phyloP scores from a whole-genome alignment of 2,888 invertebrate species.

The Hyppa rectilinea region DNA sequence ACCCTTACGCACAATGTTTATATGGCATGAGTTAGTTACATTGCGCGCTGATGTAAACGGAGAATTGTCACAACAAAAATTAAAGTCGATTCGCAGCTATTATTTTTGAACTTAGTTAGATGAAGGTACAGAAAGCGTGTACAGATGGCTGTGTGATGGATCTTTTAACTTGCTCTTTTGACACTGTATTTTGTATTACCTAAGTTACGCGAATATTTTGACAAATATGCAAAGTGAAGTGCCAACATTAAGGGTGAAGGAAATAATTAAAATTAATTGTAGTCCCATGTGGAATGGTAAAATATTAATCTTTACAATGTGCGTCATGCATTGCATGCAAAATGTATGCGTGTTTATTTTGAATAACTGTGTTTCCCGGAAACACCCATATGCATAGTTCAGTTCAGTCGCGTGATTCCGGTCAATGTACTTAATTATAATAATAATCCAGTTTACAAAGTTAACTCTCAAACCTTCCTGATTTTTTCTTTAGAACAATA shows the following conservation, averaged over 20 bases:
- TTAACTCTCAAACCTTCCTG: not conserved
- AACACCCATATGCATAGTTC: slow-evolving; percentile 3
- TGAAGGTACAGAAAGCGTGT: no score
- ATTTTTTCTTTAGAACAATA: not conserved
- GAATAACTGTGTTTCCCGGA: slow-evolving; percentile 12
- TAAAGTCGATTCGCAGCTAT: no score
- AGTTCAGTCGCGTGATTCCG: slow-evolving; percentile 16
- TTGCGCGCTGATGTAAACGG: no score
- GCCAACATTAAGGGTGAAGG: not conserved
- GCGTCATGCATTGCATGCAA: not conserved
- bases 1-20: no score
- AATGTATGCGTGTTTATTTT: slow-evolving; percentile 13
- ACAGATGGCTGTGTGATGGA: no score
- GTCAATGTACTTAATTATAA: slow-evolving; percentile 13
- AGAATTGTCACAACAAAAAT: no score
- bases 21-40: no score
- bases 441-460: not conserved
- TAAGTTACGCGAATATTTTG: not conserved
- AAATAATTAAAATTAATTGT: no score
- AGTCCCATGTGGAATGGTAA: no score
- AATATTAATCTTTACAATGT: not conserved
- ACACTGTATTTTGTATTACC: not conserved
- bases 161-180: no score
- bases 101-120: no score
- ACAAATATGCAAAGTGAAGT: not conserved